Evolutionary conservation across 2,113 vertebrate species (phyloP).

Genomic region (Phodopus roborovskii): DNA sequence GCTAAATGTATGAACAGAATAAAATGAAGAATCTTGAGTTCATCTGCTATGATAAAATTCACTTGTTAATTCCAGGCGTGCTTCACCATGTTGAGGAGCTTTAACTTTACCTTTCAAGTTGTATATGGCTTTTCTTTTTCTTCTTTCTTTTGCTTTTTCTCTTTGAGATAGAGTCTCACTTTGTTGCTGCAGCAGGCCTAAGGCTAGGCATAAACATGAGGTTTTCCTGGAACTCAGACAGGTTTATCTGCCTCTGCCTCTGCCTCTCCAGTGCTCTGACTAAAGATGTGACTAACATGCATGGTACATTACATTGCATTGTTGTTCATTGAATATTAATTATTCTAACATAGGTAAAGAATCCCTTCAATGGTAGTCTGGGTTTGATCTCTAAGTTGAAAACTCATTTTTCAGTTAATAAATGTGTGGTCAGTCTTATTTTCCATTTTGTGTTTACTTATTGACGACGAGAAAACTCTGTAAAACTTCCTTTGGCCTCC

Average conservation of each 20-base stretch:
- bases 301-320: background rate
- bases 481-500: constrained; percentile 40
- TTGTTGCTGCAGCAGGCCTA: background rate
- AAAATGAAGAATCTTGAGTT: too few relatives aligned
- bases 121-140: background rate
- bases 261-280: too few relatives aligned
- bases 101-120: constrained; percentile 34
- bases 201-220: background rate
- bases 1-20: too few relatives aligned
- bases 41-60: too few relatives aligned
- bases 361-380: background rate
- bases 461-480: constrained; percentile 35
- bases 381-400: constrained; percentile 24
- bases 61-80: too few relatives aligned
- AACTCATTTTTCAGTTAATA: background rate
- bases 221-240: background rate
- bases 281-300: background rate
- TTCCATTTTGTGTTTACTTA: constrained; percentile 32
- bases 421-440: constrained; percentile 3
- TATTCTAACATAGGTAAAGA: background rate
- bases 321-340: constrained; percentile 1
- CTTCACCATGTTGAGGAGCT: background rate
- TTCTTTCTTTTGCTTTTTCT: background rate
- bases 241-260: background rate
- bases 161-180: background rate